Conservation (phyloP, 2,888 invertebrate genomes). For the Zaprionus obscuricornis region DNA sequence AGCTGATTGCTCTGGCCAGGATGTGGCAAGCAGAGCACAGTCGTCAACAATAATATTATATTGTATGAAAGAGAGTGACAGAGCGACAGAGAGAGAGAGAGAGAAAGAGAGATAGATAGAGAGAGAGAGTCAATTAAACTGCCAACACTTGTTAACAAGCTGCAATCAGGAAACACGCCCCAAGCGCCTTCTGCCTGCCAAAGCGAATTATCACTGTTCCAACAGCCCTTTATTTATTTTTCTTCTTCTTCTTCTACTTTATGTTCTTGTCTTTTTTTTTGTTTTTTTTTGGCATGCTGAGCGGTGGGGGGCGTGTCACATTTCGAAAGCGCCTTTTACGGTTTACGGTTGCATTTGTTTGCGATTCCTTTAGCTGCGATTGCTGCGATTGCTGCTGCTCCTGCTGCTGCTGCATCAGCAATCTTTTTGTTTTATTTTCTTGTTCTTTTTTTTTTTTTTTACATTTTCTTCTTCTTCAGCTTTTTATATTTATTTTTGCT, state of each 20-base stretch:
- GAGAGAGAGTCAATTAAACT: constrained; percentile 74
- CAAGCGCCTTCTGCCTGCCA: constrained; percentile 61
- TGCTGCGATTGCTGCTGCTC: constrained; percentile 27
- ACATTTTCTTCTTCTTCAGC: constrained; percentile 39
- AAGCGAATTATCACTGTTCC: constrained; percentile 61
- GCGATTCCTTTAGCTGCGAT: too few species aligned
- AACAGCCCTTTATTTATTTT: constrained; percentile 10
- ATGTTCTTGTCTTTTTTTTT: background rate
- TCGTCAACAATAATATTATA: background rate
- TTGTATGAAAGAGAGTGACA: too few species aligned
- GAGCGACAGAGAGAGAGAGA: too few species aligned
- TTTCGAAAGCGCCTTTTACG: too few species aligned
- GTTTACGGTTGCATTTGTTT: background rate
- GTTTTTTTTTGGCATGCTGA: too few species aligned
- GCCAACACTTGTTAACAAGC: constrained; percentile 82
- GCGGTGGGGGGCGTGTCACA: too few species aligned
- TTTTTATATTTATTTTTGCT: constrained; percentile 72
- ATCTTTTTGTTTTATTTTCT: constrained; percentile 44
- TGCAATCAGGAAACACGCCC: constrained; percentile 80
- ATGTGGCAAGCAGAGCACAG: constrained; percentile 41
- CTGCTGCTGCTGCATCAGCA: constrained; percentile 33
- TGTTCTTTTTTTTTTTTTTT: constrained; percentile 45
- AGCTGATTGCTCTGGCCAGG: constrained; percentile 61
- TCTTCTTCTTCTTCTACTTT: background rate
- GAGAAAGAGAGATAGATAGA: background rate